phyloP scores from a whole-genome alignment of 1,140 invertebrate species.

The Calliphora vicina region DNA sequence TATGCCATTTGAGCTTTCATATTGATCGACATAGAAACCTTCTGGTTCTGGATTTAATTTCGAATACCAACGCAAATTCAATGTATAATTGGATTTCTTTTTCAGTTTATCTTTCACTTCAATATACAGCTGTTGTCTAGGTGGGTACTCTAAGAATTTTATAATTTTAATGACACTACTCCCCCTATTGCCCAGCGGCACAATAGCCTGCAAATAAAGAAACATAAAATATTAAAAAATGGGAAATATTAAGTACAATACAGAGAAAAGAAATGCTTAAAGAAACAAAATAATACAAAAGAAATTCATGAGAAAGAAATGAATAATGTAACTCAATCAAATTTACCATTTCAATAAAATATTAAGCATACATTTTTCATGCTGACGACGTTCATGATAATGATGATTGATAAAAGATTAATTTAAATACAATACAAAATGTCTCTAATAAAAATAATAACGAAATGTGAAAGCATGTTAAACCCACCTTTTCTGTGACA shows the following conservation, averaged over 20 bases:
- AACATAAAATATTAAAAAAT: not conserved
- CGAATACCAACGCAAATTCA: constrained; percentile 85
- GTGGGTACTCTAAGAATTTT: constrained; percentile 80
- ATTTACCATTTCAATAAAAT: not conserved
- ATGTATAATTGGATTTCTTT: constrained; percentile 80
- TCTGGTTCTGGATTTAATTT: constrained; percentile 80
- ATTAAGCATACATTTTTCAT: not conserved
- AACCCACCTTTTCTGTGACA: constrained; percentile 79
- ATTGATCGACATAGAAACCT: constrained; percentile 93
- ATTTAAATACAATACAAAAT: not conserved
- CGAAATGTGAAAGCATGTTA: not conserved
- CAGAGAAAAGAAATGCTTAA: not conserved
- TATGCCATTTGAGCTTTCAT: constrained; percentile 76
- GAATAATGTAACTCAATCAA: constrained; percentile 7
- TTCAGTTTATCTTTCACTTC: constrained; percentile 82
- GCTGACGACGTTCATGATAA: not conserved
- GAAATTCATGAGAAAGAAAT: not conserved
- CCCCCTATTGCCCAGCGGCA: constrained; percentile 71
- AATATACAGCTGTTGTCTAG: constrained; percentile 86
- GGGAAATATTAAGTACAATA: not conserved
- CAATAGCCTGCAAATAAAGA: constrained; percentile 68
- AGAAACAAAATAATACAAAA: not conserved
- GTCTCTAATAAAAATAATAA: not conserved
- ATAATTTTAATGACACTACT: constrained; percentile 76
- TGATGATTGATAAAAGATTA: not conserved